Evolutionary conservation across 2,113 vertebrate species (phyloP), one percentile per base, ranked within the genome.

Genomic region (Silurus glanis): DNA sequence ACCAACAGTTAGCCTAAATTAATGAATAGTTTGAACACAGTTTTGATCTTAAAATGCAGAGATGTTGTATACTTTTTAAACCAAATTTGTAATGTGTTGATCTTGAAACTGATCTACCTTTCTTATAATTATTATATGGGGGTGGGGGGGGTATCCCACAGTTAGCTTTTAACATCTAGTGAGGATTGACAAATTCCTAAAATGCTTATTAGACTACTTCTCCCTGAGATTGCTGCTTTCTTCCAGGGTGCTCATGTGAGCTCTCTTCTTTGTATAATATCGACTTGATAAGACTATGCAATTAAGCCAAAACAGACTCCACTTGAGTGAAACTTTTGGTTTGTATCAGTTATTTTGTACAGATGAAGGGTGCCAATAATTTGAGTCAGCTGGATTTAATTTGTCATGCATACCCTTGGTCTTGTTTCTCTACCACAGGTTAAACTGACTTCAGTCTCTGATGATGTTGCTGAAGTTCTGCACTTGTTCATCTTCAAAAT

Each of bases 401-500:
- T 19, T 21, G 19, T 62, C n/a, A 17, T 17, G 4, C 55, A 25
- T 75, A 37, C 49, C 19, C n/a, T 25, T 55, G 56, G 56, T 85
- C 7, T 56, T 81, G 9, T 64, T 49, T 28, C 37, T 66, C 12
- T 84, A 72, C 45, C 28, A 71, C 83, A 88, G 74, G 84, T 69
- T 82, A 1, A 69, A 71, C 45, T 45, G 56, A 58, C 47, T 82
- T 56, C 58, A 16, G 51, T 10, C 76, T 12, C 80, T 69, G 56
- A 4, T 64, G 47, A 6, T 13, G 69, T 28, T 66, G 21, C 67
- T 80, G 72, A 12, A 84, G 37, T 76, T 3, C 49, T 69, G 0
- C 1, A 86, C 88, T 66, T 45, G 0, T 71, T 83, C 56, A 51
- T 87, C 12, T 80, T 86, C 49, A 61, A 81, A 85, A 64, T 61